Evolutionary conservation across 2,888 invertebrate genomes (phyloP).

Genomic region (Apantesis nais): DNA sequence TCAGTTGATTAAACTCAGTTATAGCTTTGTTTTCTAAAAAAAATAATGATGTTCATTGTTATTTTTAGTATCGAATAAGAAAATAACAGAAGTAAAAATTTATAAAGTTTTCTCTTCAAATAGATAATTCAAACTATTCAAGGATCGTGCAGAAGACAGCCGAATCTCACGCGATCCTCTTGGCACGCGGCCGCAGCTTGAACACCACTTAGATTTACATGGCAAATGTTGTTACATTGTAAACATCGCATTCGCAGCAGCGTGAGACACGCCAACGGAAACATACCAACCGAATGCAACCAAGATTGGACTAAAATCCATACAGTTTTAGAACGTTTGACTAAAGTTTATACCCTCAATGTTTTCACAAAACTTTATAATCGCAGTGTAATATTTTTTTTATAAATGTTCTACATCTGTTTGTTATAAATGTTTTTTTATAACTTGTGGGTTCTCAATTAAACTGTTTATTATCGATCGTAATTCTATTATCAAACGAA

Average conservation of each 20-base stretch:
- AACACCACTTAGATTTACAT: constrained; percentile 49
- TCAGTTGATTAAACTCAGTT: not conserved
- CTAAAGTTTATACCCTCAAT: constrained; percentile 7
- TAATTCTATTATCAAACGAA: no score
- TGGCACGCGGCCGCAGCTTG: constrained; percentile 40
- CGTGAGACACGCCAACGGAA: constrained; percentile 34
- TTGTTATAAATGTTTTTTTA: no score
- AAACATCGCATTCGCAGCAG: constrained; percentile 32
- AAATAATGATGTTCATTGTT: not conserved
- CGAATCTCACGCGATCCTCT: constrained; percentile 46
- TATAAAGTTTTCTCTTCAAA: constrained; percentile 25
- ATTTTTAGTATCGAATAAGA: not conserved
- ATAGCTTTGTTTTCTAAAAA: not conserved
- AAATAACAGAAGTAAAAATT: constrained; percentile 3
- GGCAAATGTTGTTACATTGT: constrained; percentile 46
- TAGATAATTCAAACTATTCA: constrained; percentile 43
- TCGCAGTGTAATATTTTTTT: no score
- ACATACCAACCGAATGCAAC: constrained; percentile 21
- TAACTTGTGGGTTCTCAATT: no score
- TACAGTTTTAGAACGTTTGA: constrained; percentile 10
- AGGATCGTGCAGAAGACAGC: constrained; percentile 39
- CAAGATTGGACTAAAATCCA: constrained; percentile 34
- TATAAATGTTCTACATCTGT: no score
- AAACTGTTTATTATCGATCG: no score
- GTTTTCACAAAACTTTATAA: no score